Conservation (phyloP, 1,140 invertebrate species). For the Bathynomus jamesi region DNA sequence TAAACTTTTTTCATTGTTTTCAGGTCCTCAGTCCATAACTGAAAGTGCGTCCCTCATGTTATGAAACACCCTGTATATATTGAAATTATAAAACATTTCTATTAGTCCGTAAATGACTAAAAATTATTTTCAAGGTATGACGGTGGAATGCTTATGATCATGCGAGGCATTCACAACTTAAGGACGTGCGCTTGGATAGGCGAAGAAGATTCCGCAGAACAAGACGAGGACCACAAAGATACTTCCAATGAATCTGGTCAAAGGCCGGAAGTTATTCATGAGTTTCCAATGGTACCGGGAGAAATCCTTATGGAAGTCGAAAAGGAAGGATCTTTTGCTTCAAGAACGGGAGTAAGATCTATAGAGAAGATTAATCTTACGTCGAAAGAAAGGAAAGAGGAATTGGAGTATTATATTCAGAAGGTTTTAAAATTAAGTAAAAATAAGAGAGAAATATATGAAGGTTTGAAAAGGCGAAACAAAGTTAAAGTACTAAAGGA, state of each 20-base stretch:
- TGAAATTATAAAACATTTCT: background rate
- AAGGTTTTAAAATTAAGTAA: conserved; percentile 1
- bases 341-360: background rate
- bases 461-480: background rate
- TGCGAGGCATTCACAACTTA: conserved; percentile 63
- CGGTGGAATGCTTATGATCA: conserved; percentile 63
- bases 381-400: background rate
- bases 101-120: background rate
- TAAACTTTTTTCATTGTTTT: background rate
- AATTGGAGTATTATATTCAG: background rate
- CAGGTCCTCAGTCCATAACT: background rate
- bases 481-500: background rate
- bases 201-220: conserved; percentile 50
- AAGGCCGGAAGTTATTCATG: background rate
- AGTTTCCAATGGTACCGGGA: background rate
- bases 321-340: background rate
- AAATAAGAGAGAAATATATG: background rate
- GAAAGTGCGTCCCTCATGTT: background rate
- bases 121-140: conserved; percentile 53
- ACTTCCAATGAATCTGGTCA: conserved; percentile 11
- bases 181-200: conserved; percentile 72
- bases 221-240: conserved; percentile 20
- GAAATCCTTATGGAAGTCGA: background rate
- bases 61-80: background rate
- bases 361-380: background rate